A percentile compares a stretch with the other conserved stretches of the same genome.
Conservation (phyloP, 2,888 invertebrate genomes). For the Salticus scenicus region DNA sequence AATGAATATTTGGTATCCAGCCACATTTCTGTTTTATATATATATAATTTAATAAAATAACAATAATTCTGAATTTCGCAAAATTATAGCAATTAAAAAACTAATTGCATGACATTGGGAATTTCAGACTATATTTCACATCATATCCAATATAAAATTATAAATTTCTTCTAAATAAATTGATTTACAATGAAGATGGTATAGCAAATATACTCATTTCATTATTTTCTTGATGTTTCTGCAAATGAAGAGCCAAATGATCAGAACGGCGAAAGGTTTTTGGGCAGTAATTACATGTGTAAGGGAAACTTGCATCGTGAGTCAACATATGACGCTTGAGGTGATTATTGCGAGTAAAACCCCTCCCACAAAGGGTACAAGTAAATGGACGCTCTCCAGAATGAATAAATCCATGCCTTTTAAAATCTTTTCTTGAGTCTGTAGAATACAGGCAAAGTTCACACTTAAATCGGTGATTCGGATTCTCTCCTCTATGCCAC, state of each 20-base stretch:
- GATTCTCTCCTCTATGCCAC: constrained; percentile 60
- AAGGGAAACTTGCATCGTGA: constrained; percentile 44
- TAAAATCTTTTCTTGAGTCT: constrained; percentile 57
- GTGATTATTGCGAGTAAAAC: constrained; percentile 64
- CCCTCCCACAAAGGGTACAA: constrained; percentile 52
- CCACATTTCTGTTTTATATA: no score
- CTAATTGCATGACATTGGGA: no score
- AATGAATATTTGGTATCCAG: no score
- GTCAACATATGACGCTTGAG: constrained; percentile 58
- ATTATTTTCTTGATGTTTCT: constrained; percentile 49
- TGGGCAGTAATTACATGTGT: constrained; percentile 34
- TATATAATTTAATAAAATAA: no score
- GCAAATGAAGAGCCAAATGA: constrained; percentile 46
- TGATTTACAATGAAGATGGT: neutral
- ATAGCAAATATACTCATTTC: constrained; percentile 45
- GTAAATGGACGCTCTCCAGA: constrained; percentile 63
- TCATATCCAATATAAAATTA: no score
- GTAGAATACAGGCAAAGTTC: constrained; percentile 59
- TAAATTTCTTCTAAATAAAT: no score
- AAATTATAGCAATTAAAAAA: no score
- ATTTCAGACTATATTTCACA: no score
- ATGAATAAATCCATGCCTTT: constrained; percentile 55
- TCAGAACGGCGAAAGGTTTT: constrained; percentile 59
- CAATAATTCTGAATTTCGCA: no score
- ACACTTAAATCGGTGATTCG: constrained; percentile 46